Percentiles rank a stretch among this genome's conserved stretches.
phyloP scores from a whole-genome alignment of 2,113 vertebrate species.

The Aix galericulata region DNA sequence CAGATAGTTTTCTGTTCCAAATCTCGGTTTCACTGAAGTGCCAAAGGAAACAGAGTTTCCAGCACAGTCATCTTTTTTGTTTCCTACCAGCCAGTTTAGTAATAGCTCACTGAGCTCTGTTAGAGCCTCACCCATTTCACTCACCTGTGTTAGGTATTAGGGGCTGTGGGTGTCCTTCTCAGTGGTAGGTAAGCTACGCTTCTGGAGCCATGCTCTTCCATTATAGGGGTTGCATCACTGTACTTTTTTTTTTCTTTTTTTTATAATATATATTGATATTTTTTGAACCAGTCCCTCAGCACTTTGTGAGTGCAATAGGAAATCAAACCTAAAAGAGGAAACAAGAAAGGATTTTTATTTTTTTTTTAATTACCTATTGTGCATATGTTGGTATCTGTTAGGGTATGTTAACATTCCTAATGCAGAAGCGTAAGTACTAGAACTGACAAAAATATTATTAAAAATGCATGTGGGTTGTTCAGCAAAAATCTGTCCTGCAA shows the following conservation, averaged over 20 bases:
- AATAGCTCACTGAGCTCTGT: background rate
- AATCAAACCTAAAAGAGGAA: background rate
- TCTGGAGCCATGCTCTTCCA: background rate
- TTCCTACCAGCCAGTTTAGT: background rate
- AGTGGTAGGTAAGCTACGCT: background rate
- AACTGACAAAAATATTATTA: background rate
- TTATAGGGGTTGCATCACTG: background rate
- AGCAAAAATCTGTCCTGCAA: background rate
- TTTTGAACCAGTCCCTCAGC: background rate
- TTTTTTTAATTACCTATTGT: background rate
- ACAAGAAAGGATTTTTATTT: background rate
- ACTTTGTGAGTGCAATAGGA: fast-evolving
- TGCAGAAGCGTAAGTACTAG: background rate
- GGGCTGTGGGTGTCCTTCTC: background rate
- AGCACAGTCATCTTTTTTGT: background rate
- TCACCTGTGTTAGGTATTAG: background rate
- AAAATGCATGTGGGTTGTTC: background rate
- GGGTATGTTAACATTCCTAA: background rate
- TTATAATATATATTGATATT: too few species aligned
- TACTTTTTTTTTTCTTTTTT: background rate
- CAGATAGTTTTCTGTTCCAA: background rate
- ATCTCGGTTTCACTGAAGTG: background rate
- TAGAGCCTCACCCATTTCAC: background rate
- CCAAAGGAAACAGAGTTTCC: background rate
- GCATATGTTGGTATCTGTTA: background rate